phyloP scores from a whole-genome alignment of 2,797 vertebrate genomes.

The Myotis myotis region DNA sequence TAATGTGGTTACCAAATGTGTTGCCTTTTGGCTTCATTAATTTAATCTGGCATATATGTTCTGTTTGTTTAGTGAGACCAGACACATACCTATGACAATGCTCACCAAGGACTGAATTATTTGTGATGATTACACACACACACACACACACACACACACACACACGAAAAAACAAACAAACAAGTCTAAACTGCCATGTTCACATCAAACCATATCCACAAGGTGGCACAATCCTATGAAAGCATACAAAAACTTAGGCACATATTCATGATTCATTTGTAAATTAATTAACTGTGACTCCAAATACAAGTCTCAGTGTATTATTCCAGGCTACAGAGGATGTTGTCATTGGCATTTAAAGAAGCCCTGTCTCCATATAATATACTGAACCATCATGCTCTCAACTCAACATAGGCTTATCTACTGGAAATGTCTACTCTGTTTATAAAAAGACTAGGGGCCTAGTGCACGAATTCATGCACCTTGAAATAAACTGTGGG shows the following conservation, averaged over 20 bases:
- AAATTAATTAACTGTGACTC: constrained; percentile 64
- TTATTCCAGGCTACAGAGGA: not conserved
- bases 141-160: not conserved
- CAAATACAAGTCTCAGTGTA: not conserved
- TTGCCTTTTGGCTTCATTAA: constrained; percentile 59
- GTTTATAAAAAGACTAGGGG: not conserved
- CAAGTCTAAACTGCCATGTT: constrained; percentile 57
- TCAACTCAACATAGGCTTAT: not conserved
- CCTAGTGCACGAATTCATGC: too few species aligned
- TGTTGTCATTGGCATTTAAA: not conserved
- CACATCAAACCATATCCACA: constrained; percentile 53
- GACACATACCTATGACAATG: constrained; percentile 66
- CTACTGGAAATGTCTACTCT: not conserved
- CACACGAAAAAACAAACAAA: not conserved
- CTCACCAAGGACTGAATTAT: constrained; percentile 70
- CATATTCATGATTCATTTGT: constrained; percentile 53
- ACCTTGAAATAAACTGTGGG: too few species aligned
- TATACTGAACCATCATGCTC: not conserved
- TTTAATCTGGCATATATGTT: constrained; percentile 57
- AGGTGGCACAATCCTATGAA: constrained; percentile 66
- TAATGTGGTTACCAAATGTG: constrained; percentile 38
- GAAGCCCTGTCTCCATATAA: not conserved
- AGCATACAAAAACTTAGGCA: constrained; percentile 57
- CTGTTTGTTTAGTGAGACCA: constrained; percentile 75
- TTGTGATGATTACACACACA: constrained; percentile 49